Base-by-base conservation (phyloP, 1,140 invertebrate genomes). In the Holotrichia oblita region DNA sequence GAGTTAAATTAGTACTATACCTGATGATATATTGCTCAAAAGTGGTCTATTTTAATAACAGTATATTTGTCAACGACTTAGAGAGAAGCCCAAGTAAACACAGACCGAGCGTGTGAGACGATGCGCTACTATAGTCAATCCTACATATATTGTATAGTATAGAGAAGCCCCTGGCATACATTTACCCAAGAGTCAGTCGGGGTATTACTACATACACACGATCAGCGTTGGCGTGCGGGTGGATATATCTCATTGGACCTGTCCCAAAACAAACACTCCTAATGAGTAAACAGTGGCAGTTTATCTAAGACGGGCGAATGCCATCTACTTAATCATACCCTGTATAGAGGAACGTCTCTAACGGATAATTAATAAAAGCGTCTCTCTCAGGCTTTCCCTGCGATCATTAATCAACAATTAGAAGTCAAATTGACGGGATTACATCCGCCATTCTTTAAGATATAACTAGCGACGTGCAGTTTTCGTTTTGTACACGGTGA, bases 201-300 rank as follows among this genome's bases (percentile, higher is more conserved):
- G 27, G 27, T 34, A 34, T 34, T 34, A 34, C 27, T 34, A 34
- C 27, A 34, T 34, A 34, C 27, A 34, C 4, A 34, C 61, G 20
- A 69, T 69, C 61, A 12, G 22, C 61, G 27, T 34, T 34, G 4
- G 27, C 27, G 27, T 4, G 22, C 61, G 61, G 40, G 73, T 22
- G 76, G 40, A 74, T 74, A 77, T 80, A 81, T 81, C 27, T 34
- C 78, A 82, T 80, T 82, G 81, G 80, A 82, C 80, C 78, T 76
- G 77, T 82, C 77, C 79, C 80, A 81, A 82, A 80, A 82, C 81
- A 82, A 82, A 82, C 81, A 82, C 77, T 81, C 69, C 79, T 82
- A 82, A 82, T 82, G 81, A 82, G 81, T 81, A 82, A 81, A 81
- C 81, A 81, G 77, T 72, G 77, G 74, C 79, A 81, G 80, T 82